Evolutionary conservation across 2,113 vertebrate genomes (phyloP).

Genomic region (Numenius arquata): DNA sequence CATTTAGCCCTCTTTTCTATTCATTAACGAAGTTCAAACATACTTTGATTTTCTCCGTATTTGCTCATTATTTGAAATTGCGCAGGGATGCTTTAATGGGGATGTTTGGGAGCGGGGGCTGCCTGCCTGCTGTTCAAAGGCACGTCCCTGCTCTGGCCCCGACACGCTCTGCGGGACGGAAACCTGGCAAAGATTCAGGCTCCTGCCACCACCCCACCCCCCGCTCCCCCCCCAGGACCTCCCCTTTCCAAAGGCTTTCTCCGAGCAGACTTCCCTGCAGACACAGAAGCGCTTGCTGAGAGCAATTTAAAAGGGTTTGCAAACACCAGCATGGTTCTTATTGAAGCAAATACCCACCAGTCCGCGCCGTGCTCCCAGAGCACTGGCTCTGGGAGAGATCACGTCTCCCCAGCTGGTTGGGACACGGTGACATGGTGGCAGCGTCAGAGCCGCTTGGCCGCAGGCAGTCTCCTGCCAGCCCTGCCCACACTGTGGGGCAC

Average conservation of each 20-base stretch:
- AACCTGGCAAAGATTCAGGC: slow-evolving; percentile 33
- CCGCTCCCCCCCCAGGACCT: not conserved
- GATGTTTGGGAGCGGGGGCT: not conserved
- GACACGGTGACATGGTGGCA: not conserved
- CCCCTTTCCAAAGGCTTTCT: not conserved
- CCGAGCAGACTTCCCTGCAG: slow-evolving; percentile 7
- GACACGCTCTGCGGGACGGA: not conserved
- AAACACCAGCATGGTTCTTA: slow-evolving; percentile 34
- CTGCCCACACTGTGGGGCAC: fast-evolving
- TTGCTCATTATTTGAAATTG: slow-evolving; percentile 24
- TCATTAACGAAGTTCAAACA: slow-evolving; percentile 38
- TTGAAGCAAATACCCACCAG: not conserved
- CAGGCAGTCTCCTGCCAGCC: not conserved
- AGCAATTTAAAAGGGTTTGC: slow-evolving; percentile 33
- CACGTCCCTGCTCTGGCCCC: not conserved
- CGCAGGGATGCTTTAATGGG: not conserved
- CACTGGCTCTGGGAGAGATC: not conserved
- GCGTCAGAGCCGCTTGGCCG: fast-evolving
- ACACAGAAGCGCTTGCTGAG: not conserved
- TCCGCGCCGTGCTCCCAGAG: not conserved
- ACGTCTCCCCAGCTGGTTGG: not conserved
- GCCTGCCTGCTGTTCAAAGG: not conserved
- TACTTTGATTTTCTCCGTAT: slow-evolving; percentile 28
- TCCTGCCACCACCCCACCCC: not conserved
- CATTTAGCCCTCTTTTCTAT: slow-evolving; percentile 1